Evolutionary conservation across 2,888 invertebrate genomes (phyloP), one percentile per base, ranked within the genome.

Genomic region (Pseudanteris insignis): DNA sequence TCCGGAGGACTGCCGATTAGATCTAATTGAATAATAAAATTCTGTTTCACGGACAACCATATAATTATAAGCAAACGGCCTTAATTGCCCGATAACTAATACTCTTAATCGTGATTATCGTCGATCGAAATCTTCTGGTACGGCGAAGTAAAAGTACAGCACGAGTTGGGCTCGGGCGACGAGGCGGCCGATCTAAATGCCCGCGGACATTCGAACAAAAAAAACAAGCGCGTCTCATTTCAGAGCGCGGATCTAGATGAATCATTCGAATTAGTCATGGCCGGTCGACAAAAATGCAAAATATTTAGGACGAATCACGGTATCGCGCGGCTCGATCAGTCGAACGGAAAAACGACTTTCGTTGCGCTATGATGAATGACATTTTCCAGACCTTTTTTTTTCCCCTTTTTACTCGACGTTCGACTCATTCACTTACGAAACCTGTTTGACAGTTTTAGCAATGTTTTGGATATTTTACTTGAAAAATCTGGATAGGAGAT

Each of bases 181-280:
- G n/a, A n/a, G n/a, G n/a, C 10, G 18, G 15, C 46, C 8, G 11
- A 24, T 13, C 40, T 1, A 14, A 37, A 1, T 15, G 11, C 33
- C 1, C 32, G 11, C 18, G n/a, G 46, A 46, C 54, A 36, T 57
- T 57, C 47, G 29, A 47, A 48, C 41, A 29, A 41, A 41, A 34
- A n/a, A n/a, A n/a, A n/a, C n/a, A n/a, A n/a, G n/a, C n/a, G n/a
- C n/a, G n/a, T n/a, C n/a, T n/a, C 18, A 18, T 18, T 32, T 13
- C 14, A 25, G 43, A 30, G 36, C 43, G 14, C 57, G 32, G 57
- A 57, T 50, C 57, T 57, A 36, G 44, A 57, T 50, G 57, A 57
- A 43, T 50, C 48, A 58, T 50, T 58, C 48, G 57, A 50, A 58
- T 57, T 57, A 48, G 43, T 48, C 43, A 47, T n/a, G 48, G 36